These are phyloP conservation scores for Pagrus major DNA, from an alignment of 2,113 vertebrate species.

Conservation along the genomic window DNA sequence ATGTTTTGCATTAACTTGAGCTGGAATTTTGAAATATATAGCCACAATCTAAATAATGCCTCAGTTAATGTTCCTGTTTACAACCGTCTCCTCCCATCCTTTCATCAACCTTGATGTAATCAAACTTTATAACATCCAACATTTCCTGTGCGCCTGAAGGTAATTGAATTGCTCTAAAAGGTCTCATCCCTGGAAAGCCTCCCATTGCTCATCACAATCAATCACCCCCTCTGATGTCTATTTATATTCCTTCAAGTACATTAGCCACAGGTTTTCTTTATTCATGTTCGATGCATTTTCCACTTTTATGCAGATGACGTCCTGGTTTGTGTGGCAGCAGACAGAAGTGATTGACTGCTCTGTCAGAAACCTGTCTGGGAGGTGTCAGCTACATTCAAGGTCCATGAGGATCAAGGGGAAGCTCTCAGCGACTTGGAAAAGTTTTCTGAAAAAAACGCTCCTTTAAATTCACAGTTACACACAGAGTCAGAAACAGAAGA, in stretches of 20 bases:
- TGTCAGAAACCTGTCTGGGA: conserved; percentile 41
- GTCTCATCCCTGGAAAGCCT: conserved; percentile 85
- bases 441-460: conserved; percentile 33
- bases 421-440: conserved; percentile 4
- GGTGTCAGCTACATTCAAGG: conserved; percentile 60
- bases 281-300: conserved; percentile 36
- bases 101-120: conserved; percentile 63
- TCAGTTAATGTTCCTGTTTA: conserved; percentile 60
- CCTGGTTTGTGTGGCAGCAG: conserved; percentile 53
- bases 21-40: conserved; percentile 4
- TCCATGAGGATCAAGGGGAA: conserved; percentile 41
- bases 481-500: neutral
- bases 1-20: conserved; percentile 11
- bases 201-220: conserved; percentile 82
- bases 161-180: conserved; percentile 91
- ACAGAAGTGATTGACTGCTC: conserved; percentile 60
- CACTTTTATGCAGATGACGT: conserved; percentile 52
- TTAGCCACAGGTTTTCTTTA: conserved; percentile 50
- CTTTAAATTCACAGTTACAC: neutral
- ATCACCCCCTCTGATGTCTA: conserved; percentile 54
- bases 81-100: conserved; percentile 51
- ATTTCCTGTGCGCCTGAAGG: conserved; percentile 74
- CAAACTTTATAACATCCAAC: conserved; percentile 53
- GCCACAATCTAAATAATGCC: conserved; percentile 37
- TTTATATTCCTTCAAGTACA: conserved; percentile 51